Evolutionary conservation across 2,888 invertebrate species (phyloP), one percentile per base, ranked within the genome.

Genomic region (Cecidostiba fungosa): DNA sequence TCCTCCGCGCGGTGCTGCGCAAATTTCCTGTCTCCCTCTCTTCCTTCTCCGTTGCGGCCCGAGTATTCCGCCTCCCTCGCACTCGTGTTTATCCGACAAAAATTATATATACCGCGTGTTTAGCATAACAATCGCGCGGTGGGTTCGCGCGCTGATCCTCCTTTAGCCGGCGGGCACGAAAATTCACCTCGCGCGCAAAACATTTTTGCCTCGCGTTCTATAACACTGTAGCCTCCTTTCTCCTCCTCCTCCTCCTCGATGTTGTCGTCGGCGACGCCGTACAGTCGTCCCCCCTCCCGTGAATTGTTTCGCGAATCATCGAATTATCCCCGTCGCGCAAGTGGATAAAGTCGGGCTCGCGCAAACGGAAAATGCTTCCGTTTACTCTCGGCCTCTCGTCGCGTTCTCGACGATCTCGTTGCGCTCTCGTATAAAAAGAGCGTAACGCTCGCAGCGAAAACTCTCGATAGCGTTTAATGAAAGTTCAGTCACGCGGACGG

Each of bases 51-150:
- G 39, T 14, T 76, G 32, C 47, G 74, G 32, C 19, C 1, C 77
- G 19, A 39, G 12, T 26, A 43, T 39, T 23, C n/a, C 19, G 43
- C 19, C n/a, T 5, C n/a, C n/a, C 19, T 39, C 19, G 32, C 32
- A 39, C 43, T 36, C 59, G 43, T 47, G 76, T 84, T 77, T 85
- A 70, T 81, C 81, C 76, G 81, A 72, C 77, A 82, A 87, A 86
- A 88, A 88, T 86, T 88, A 79, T 85, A 78, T 84, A 81, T 76
- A 82, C 81, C 80, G 39, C 85, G 78, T 43, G 77, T 81, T 87
- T 85, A 83, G 83, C 82, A 84, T 78, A 81, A 70, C 81, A 82
- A 84, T 85, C 50, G 80, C 72, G 69, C 69, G 12, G 69, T 54
- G 12, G 62, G 32, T 6, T 43, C 19, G 26, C 74, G 59, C 3